These are phyloP conservation scores for Pilophorus perplexus DNA, from an alignment of 2,888 invertebrate genomes.

Conservation along the genomic window DNA sequence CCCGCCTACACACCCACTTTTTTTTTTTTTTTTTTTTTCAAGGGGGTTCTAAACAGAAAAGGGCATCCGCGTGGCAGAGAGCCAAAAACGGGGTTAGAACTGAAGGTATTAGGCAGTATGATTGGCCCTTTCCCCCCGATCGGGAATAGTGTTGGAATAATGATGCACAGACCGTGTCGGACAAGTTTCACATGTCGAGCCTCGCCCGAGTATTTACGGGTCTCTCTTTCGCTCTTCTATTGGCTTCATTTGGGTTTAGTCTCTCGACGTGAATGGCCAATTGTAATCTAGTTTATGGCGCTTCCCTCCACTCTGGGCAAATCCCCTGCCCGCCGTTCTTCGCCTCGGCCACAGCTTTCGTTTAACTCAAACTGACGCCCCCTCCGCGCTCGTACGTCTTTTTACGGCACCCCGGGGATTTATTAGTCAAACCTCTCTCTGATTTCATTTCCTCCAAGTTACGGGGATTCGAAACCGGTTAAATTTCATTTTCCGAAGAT, in stretches of 20 bases:
- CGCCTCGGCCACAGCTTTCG: neutral
- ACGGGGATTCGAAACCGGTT: neutral
- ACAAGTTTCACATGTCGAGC: slow-evolving; percentile 33
- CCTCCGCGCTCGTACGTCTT: slow-evolving; percentile 27
- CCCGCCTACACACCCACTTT: no score
- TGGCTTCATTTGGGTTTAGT: slow-evolving; percentile 40
- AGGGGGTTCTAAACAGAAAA: neutral
- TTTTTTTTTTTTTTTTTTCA: no score
- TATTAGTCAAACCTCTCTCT: slow-evolving; percentile 31
- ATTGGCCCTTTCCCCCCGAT: slow-evolving; percentile 6
- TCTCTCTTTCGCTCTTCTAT: slow-evolving; percentile 14
- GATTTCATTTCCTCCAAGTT: slow-evolving; percentile 10
- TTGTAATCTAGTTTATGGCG: slow-evolving; percentile 38
- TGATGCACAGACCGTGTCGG: slow-evolving; percentile 36
- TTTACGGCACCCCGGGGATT: slow-evolving; percentile 29
- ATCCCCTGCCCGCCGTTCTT: slow-evolving; percentile 9
- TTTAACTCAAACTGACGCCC: slow-evolving; percentile 34
- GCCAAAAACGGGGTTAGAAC: neutral
- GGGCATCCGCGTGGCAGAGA: neutral
- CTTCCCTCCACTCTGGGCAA: neutral
- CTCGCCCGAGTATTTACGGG: slow-evolving; percentile 30
- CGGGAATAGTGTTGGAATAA: slow-evolving; percentile 34
- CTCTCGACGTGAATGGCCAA: slow-evolving; percentile 40
- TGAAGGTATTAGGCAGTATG: slow-evolving; percentile 32
- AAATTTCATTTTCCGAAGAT: neutral